Percentiles rank a stretch among this genome's conserved stretches.
These are phyloP conservation scores for Zaprionus gabonicus DNA, from an alignment of 1,140 invertebrate genomes.

Conservation along the genomic window DNA sequence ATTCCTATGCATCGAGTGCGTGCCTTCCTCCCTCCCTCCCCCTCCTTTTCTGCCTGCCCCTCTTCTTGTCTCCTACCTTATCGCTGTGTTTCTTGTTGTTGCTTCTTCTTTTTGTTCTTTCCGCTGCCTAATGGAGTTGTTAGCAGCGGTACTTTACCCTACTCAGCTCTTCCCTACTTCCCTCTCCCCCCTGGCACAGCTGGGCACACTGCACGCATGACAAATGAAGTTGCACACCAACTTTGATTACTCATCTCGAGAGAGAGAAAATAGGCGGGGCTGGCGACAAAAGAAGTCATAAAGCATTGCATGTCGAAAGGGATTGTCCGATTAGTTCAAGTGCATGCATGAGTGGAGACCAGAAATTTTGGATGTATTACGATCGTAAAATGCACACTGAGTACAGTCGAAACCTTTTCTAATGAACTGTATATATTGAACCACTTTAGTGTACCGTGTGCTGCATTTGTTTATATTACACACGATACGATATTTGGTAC, in stretches of 20 bases:
- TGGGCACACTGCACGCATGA: constrained; percentile 60
- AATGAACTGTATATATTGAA: no score
- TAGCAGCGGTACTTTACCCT: constrained; percentile 34
- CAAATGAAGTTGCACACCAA: constrained; percentile 49
- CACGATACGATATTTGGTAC: neutral
- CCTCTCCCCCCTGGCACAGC: neutral
- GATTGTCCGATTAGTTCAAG: constrained; percentile 31
- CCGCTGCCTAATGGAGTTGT: constrained; percentile 64
- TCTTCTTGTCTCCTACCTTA: neutral
- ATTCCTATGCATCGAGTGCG: constrained; percentile 59
- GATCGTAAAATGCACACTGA: neutral
- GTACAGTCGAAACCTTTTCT: neutral
- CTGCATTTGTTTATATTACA: neutral
- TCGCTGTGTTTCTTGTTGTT: constrained; percentile 5
- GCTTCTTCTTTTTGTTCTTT: constrained; percentile 6
- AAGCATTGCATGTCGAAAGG: constrained; percentile 20
- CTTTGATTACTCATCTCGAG: constrained; percentile 34
- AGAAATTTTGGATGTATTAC: neutral
- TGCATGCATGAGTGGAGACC: constrained; percentile 32
- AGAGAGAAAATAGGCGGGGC: neutral
- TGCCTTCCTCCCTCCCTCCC: neutral
- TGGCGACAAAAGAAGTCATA: constrained; percentile 26
- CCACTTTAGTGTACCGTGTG: neutral
- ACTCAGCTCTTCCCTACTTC: neutral
- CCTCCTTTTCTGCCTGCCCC: neutral